Conservation (phyloP, 2,888 invertebrate genomes). For the Conops quadrifasciatus region DNA sequence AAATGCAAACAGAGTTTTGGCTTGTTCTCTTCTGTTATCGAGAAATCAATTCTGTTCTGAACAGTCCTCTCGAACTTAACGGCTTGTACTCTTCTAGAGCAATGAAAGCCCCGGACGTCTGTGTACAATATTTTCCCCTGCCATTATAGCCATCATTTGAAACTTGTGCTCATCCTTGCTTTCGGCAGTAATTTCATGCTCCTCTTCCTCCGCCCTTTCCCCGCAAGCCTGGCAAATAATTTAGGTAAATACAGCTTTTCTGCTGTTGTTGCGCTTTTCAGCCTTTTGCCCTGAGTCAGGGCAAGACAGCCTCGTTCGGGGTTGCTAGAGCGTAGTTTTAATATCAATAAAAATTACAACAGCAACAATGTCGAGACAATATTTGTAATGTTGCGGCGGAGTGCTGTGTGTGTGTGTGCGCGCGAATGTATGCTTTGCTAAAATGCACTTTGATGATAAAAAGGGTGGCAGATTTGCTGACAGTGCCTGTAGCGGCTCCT, state of each 20-base stretch:
- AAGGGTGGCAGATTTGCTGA: background rate
- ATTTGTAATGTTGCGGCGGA: background rate
- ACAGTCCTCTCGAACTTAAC: too few relatives aligned
- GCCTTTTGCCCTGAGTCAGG: background rate
- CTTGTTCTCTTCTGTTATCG: too few relatives aligned
- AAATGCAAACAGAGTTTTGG: too few relatives aligned
- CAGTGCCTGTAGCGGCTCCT: too few relatives aligned
- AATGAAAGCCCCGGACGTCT: too few relatives aligned
- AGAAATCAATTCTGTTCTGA: too few relatives aligned
- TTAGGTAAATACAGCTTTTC: conserved; percentile 14
- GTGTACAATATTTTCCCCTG: too few relatives aligned
- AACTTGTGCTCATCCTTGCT: too few relatives aligned
- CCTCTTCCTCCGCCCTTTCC: background rate
- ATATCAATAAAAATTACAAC: conserved; percentile 27
- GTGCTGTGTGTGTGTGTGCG: background rate
- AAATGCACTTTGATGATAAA: conserved; percentile 27
- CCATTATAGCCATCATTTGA: too few relatives aligned
- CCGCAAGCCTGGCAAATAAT: background rate
- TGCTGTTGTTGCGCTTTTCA: conserved; percentile 13
- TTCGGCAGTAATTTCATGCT: too few relatives aligned
- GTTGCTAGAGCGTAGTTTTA: conserved; percentile 27
- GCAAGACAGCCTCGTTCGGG: background rate
- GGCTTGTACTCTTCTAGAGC: too few relatives aligned
- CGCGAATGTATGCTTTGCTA: background rate
- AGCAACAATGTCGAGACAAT: conserved; percentile 10